Evolutionary conservation across 2,113 vertebrate genomes (phyloP).

Genomic region (Hucho hucho): DNA sequence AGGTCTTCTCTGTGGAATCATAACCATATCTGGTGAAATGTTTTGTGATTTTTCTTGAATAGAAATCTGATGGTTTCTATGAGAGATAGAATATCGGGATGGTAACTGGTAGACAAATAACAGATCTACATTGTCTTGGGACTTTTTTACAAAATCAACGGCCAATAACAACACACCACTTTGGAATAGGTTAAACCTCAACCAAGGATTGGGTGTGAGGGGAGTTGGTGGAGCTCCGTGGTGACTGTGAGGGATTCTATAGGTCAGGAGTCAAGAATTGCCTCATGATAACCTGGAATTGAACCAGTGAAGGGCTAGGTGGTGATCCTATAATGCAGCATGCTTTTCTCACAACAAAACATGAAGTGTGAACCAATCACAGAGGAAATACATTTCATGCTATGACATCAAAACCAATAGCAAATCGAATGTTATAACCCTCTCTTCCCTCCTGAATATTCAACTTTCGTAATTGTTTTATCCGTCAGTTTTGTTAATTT

Average conservation of each 20-base stretch:
- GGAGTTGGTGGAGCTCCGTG: neutral
- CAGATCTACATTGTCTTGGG: neutral
- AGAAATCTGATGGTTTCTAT: neutral
- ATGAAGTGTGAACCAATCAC: constrained; percentile 60
- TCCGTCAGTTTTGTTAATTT: constrained; percentile 40
- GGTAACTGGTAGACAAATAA: neutral
- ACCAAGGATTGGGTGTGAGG: neutral
- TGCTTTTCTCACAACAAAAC: constrained; percentile 63
- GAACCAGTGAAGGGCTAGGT: neutral
- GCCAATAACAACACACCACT: neutral
- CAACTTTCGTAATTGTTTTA: constrained; percentile 41
- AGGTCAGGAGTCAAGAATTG: constrained; percentile 5
- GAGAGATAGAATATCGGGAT: neutral
- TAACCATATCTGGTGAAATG: neutral
- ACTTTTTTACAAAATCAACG: neutral
- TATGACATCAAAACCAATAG: constrained; percentile 60
- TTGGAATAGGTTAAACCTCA: neutral
- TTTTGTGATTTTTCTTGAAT: neutral
- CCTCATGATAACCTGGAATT: neutral
- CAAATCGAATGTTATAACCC: constrained; percentile 55
- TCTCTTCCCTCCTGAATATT: constrained; percentile 61
- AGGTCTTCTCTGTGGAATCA: constrained; percentile 1
- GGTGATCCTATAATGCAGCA: constrained; percentile 59
- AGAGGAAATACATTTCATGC: constrained; percentile 73
- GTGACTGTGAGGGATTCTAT: neutral